Evolutionary conservation across 2,113 vertebrate species (phyloP).

Genomic region (Bos indicus): DNA sequence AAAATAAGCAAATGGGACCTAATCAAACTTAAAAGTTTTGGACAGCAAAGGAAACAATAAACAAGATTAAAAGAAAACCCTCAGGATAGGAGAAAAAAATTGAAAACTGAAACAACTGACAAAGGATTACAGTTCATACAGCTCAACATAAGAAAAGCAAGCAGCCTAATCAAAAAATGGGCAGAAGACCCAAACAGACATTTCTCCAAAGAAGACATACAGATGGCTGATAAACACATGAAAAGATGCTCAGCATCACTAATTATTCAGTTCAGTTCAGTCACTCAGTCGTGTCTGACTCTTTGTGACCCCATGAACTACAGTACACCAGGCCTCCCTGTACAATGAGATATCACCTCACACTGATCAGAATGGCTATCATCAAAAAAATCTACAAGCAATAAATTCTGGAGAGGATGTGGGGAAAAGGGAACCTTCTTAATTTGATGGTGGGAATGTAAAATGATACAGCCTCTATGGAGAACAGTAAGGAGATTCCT

Average conservation of each 20-base stretch:
- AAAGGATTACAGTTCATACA: background rate
- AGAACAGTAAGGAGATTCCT: background rate
- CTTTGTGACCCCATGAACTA: background rate
- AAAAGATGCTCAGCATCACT: background rate
- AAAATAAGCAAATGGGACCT: background rate
- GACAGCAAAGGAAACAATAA: background rate
- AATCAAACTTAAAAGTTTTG: background rate
- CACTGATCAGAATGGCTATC: background rate
- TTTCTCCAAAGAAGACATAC: background rate
- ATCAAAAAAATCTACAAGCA: background rate
- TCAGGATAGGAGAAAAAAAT: background rate
- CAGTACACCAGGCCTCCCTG: background rate
- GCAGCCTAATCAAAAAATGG: background rate
- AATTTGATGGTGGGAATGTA: background rate
- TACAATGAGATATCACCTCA: background rate
- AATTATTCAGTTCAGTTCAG: background rate
- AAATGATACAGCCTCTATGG: background rate
- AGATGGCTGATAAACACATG: background rate
- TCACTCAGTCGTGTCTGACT: fast-evolving
- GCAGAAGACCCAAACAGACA: background rate
- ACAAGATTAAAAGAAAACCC: background rate
- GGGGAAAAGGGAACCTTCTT: background rate
- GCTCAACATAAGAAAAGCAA: background rate
- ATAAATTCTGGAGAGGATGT: background rate
- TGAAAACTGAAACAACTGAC: background rate